Evolutionary conservation across 2,888 invertebrate species (phyloP).

Genomic region (Oscheius sp.): DNA sequence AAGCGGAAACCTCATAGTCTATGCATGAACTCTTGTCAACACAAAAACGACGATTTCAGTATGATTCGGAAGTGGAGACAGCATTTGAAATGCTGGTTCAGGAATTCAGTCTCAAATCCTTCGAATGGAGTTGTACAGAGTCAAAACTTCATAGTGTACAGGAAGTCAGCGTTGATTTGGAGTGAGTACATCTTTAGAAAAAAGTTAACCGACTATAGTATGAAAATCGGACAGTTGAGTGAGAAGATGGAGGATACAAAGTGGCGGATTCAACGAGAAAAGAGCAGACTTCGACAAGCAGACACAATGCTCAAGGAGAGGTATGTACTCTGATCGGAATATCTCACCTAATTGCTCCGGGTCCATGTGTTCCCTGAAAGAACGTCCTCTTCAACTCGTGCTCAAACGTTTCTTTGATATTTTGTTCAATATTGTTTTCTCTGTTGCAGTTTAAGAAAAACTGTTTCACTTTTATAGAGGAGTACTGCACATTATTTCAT

Average conservation of each 20-base stretch:
- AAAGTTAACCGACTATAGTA: not conserved
- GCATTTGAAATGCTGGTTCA: conserved; percentile 5
- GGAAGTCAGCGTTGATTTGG: not conserved
- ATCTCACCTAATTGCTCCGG: too few species aligned
- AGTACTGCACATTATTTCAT: too few species aligned
- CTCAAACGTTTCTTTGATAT: too few species aligned
- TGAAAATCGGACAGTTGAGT: conserved; percentile 7
- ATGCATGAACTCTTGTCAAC: not conserved
- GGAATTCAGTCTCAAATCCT: not conserved
- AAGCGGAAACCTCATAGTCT: not conserved
- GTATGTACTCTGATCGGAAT: too few species aligned
- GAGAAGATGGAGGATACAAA: conserved; percentile 12
- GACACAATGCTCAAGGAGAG: conserved; percentile 1
- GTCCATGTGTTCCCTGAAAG: too few species aligned
- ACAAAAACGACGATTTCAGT: not conserved
- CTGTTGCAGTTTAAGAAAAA: too few species aligned
- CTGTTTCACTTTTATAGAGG: too few species aligned
- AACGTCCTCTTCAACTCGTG: too few species aligned
- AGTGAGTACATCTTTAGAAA: not conserved
- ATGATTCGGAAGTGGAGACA: not conserved
- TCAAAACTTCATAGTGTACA: not conserved
- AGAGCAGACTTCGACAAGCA: conserved; percentile 2
- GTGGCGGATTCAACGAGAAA: conserved; percentile 13
- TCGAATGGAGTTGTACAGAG: conserved; percentile 6
- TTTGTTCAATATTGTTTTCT: too few species aligned